Percentiles rank a stretch among this genome's conserved stretches.
Conservation (phyloP, 2,888 invertebrate genomes). For the Drosophila cognata region DNA sequence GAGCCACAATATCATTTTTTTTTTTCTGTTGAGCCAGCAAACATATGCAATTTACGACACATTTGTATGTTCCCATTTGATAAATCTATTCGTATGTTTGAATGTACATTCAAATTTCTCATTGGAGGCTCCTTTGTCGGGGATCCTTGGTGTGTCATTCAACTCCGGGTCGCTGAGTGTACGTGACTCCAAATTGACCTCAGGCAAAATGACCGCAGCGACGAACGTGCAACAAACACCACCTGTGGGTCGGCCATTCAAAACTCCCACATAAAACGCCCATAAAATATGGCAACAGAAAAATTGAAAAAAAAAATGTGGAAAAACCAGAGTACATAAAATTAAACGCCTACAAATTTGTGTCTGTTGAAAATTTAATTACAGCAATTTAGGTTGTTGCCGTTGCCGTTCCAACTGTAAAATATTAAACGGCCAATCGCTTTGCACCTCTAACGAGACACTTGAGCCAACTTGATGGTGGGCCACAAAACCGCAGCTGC, state of each 20-base stretch:
- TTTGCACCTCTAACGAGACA: slow-evolving; percentile 56
- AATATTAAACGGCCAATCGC: slow-evolving; percentile 69
- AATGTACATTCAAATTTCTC: slow-evolving; percentile 22
- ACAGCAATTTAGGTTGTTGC: slow-evolving; percentile 2
- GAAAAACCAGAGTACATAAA: slow-evolving; percentile 35
- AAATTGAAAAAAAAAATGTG: slow-evolving; percentile 2
- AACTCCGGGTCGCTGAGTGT: slow-evolving; percentile 38
- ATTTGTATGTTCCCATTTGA: slow-evolving; percentile 15
- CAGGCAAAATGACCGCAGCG: slow-evolving; percentile 35
- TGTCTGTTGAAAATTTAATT: slow-evolving; percentile 48
- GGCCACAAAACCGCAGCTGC: slow-evolving; percentile 14
- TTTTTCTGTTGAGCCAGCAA: neutral
- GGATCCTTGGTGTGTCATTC: slow-evolving; percentile 59
- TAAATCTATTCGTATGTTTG: slow-evolving; percentile 1
- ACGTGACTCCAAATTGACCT: slow-evolving; percentile 70
- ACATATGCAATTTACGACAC: slow-evolving; percentile 20
- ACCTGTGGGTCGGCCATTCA: slow-evolving; percentile 66
- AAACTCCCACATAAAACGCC: slow-evolving; percentile 26
- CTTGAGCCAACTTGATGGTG: slow-evolving; percentile 25
- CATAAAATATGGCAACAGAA: slow-evolving; percentile 44
- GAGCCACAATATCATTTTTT: neutral
- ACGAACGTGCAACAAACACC: slow-evolving; percentile 47
- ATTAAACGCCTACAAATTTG: slow-evolving; percentile 26
- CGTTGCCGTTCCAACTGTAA: slow-evolving; percentile 39
- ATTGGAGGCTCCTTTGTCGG: slow-evolving; percentile 10